Percentiles rank a stretch among this genome's conserved stretches.
Evolutionary conservation across 1,140 invertebrate genomes (phyloP).

Genomic region (Protaetia brevitarsis): DNA sequence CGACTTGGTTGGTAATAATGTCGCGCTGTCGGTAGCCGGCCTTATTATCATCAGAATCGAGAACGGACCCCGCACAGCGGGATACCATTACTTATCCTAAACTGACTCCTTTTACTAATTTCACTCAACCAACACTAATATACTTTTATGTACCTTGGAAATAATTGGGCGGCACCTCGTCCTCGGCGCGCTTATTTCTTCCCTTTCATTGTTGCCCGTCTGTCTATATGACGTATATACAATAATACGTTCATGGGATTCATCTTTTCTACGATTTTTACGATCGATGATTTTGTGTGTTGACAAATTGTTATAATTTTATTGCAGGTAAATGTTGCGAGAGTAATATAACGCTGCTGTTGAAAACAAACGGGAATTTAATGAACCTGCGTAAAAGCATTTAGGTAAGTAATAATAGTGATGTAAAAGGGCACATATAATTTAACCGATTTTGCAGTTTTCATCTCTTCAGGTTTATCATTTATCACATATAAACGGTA

Average conservation of each 20-base stretch:
- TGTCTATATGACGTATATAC: not conserved
- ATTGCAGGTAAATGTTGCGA: not conserved
- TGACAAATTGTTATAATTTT: not conserved
- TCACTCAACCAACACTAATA: constrained; percentile 45
- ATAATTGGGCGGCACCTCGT: constrained; percentile 7
- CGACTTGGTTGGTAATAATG: constrained; percentile 29
- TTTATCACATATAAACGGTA: no score
- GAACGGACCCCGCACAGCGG: constrained; percentile 35
- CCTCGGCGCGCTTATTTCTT: not conserved
- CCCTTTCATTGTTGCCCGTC: not conserved
- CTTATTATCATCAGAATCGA: constrained; percentile 36
- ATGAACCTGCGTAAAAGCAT: not conserved
- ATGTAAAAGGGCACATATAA: no score
- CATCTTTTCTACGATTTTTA: not conserved
- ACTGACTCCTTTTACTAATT: constrained; percentile 44
- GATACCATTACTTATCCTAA: constrained; percentile 48
- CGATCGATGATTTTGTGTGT: not conserved
- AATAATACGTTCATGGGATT: not conserved
- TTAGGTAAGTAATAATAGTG: not conserved
- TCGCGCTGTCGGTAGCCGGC: constrained; percentile 30
- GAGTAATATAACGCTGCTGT: not conserved
- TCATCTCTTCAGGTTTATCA: no score
- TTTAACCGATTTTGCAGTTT: no score
- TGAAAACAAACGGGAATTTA: not conserved
- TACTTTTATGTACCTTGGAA: constrained; percentile 33